phyloP scores from a whole-genome alignment of 2,797 vertebrate species.

The Rhodeus uyekii region DNA sequence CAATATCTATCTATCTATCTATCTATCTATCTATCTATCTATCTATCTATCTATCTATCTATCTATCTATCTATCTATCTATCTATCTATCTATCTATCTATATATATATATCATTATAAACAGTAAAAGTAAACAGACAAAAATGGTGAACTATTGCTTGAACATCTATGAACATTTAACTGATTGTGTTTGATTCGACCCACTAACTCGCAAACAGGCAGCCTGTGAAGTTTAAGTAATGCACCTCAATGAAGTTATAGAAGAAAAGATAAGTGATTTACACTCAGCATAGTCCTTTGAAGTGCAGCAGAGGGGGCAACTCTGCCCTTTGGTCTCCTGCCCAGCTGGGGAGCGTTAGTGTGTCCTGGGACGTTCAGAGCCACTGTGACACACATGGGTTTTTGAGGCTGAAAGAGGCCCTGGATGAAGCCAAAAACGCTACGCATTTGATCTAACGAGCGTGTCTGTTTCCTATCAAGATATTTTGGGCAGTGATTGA shows the following conservation, averaged over 20 bases:
- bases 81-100: no score
- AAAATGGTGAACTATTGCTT: no score
- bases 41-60: no score
- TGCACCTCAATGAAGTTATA: constrained; percentile 13
- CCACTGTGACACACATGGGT: constrained; percentile 15
- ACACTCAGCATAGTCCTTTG: not conserved
- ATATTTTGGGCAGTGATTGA: not conserved
- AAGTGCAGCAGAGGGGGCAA: not conserved
- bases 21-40: no score
- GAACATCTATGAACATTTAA: not conserved
- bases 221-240: constrained; percentile 4
- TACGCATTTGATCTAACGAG: not conserved
- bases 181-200: not conserved
- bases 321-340: not conserved
- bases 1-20: no score
- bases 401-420: constrained; percentile 12
- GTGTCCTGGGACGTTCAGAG: constrained; percentile 2
- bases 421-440: constrained; percentile 20
- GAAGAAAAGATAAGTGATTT: constrained; percentile 9
- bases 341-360: constrained; percentile 45
- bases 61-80: no score
- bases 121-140: no score
- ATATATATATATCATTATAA: no score
- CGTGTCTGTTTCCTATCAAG: constrained; percentile 43
- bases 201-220: not conserved